phyloP scores from a whole-genome alignment of 2,888 invertebrate genomes.

The Linnaemya vulpina region DNA sequence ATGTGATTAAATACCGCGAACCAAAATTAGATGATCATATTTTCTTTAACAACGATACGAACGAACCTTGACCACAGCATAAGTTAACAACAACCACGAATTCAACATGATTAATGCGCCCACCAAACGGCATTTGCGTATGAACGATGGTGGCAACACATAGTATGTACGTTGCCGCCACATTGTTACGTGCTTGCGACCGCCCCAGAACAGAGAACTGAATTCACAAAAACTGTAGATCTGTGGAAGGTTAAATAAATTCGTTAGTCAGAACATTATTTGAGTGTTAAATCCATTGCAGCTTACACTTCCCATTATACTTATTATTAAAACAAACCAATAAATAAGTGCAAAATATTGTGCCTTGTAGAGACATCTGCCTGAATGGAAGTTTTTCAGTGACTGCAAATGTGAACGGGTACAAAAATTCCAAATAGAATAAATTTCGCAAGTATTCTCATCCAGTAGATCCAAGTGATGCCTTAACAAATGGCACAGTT shows the following conservation, averaged over 20 bases:
- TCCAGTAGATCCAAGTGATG: slow-evolving; percentile 70
- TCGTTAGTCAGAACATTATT: neutral
- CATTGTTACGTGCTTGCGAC: slow-evolving; percentile 69
- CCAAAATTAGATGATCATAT: neutral
- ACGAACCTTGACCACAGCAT: slow-evolving; percentile 73
- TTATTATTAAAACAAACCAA: slow-evolving; percentile 75
- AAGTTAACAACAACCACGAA: slow-evolving; percentile 74
- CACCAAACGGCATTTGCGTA: slow-evolving; percentile 75
- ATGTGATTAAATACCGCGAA: slow-evolving; percentile 19
- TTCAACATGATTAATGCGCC: slow-evolving; percentile 75
- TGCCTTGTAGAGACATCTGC: slow-evolving; percentile 72
- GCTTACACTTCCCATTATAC: slow-evolving; percentile 76
- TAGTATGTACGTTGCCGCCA: slow-evolving; percentile 74
- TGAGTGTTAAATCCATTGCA: neutral
- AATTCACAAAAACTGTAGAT: slow-evolving; percentile 72
- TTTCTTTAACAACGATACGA: neutral
- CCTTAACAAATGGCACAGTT: slow-evolving; percentile 71
- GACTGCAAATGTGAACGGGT: slow-evolving; percentile 70
- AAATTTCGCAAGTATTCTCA: slow-evolving; percentile 72
- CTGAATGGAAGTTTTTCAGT: slow-evolving; percentile 58
- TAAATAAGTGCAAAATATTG: slow-evolving; percentile 76
- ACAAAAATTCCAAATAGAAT: slow-evolving; percentile 76
- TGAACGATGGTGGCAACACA: slow-evolving; percentile 74
- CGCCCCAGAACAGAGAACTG: slow-evolving; percentile 54
- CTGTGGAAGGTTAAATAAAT: slow-evolving; percentile 50